Base-by-base conservation (phyloP, 2,888 invertebrate species). In the Parochlus steinenii region DNA sequence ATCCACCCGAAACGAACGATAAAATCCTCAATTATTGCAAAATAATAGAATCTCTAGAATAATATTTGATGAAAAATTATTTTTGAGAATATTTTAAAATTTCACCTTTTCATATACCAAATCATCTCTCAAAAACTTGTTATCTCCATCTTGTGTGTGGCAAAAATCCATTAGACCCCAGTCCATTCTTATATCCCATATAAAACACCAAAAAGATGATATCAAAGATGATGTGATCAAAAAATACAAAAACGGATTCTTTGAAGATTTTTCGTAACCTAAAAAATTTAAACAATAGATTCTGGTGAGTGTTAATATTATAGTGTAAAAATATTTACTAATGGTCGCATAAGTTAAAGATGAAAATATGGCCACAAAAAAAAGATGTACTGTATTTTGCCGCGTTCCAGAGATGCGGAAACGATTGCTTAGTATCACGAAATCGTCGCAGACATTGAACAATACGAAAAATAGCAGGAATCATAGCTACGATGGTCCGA, bases 371-470 rank as follows among this genome's bases (percentile, higher is more conserved):
- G 86, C 76, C 18, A 85, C 85, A 44, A 87, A 74, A 69, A 56
- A 89, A 87, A 0, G 86, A 79, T 3, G 86, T 86, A 1, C 83
- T 75, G 59, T 92, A 90, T 63, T 90, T 90, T 31, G 77, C 80
- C 19, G 86, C 85, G 58, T 87, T 87, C 15, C 77, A 77, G 36
- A 86, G 62, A 65, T 86, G 86, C 6, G 81, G 82, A 56, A 77
- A 77, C 5, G 71, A 68, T 53, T 79, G 75, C 51, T 69, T 69
- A 2, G 80, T 75, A 55, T 87, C 86, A 32, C 77, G 65, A 54
- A 79, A 86, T 45, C 86, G 75, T 4, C 85, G 63, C 31, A 86
- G 59, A 51, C 86, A 87, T 57, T 86, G 86, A 31, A 80, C 76
- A 54, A 85, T 83, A 38, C 86, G 74, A 50, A 81, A 77, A 72